Percentiles rank a stretch among this genome's conserved stretches.
phyloP scores from a whole-genome alignment of 2,888 invertebrate species.

The Epinotia bilunana region DNA sequence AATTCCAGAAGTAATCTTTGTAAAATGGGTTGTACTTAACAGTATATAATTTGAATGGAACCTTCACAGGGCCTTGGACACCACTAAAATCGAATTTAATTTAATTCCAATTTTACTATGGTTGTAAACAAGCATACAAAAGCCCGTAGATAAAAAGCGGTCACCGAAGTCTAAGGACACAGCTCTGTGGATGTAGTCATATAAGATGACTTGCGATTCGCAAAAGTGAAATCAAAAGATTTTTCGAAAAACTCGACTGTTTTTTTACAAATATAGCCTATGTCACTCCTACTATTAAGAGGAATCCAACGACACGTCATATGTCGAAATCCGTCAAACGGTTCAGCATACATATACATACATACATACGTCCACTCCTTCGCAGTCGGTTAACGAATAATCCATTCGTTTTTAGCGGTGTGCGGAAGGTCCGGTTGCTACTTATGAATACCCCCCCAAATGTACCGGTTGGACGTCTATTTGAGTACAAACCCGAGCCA shows the following conservation, averaged over 20 bases:
- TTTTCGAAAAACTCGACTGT: too few relatives aligned
- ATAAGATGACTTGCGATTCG: neutral
- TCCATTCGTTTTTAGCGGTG: constrained; percentile 1
- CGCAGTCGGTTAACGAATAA: neutral
- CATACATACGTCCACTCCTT: too few relatives aligned
- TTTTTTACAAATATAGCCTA: too few relatives aligned
- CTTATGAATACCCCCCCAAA: neutral
- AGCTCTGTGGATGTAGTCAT: neutral
- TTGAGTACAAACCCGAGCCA: constrained; percentile 80
- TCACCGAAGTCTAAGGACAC: neutral
- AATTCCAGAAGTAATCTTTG: constrained; percentile 15
- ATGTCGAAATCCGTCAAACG: too few relatives aligned
- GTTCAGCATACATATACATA: too few relatives aligned
- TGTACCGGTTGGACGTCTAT: constrained; percentile 46
- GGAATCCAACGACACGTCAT: too few relatives aligned
- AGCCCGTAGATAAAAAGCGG: neutral
- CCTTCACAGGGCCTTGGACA: neutral
- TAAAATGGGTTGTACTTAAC: too few relatives aligned
- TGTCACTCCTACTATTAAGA: too few relatives aligned
- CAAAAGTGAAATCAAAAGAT: too few relatives aligned
- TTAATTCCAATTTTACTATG: neutral
- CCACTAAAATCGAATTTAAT: neutral
- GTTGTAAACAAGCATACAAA: neutral
- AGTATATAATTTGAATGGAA: constrained; percentile 12
- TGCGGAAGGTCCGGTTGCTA: neutral